Evolutionary conservation across 1,140 invertebrate genomes (phyloP).

Genomic region (Marisa cornuarietis): DNA sequence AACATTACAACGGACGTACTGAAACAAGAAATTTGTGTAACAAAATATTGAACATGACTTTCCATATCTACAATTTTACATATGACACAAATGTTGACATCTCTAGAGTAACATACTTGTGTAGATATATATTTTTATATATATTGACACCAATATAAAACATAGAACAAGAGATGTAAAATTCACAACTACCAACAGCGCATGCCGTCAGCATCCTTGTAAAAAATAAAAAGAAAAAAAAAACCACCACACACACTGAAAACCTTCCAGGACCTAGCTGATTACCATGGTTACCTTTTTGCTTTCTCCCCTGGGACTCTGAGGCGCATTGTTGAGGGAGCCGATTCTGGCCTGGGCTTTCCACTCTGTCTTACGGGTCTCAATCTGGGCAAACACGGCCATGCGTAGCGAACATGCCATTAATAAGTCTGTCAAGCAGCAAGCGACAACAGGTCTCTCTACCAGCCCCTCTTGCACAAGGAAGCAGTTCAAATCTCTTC

Average conservation of each 20-base stretch:
- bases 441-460: no score
- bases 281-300: slow-evolving; percentile 15
- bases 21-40: no score
- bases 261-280: background rate
- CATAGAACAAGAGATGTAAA: background rate
- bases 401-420: no score
- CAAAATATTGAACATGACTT: no score
- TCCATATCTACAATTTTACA: no score
- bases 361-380: slow-evolving; percentile 32
- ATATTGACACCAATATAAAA: background rate
- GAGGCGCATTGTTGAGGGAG: slow-evolving; percentile 51
- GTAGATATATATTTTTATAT: no score
- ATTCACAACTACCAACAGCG: background rate
- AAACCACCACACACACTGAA: background rate
- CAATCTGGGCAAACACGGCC: slow-evolving; percentile 35
- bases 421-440: no score
- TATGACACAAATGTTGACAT: no score
- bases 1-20: no score
- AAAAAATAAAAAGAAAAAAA: background rate
- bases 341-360: slow-evolving; percentile 49
- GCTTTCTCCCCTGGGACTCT: slow-evolving; percentile 47
- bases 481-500: no score
- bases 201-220: background rate
- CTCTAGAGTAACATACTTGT: background rate
- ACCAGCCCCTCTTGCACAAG: no score